These are phyloP conservation scores for Phengaris arion DNA, from an alignment of 2,888 invertebrate genomes.

Conservation along the genomic window DNA sequence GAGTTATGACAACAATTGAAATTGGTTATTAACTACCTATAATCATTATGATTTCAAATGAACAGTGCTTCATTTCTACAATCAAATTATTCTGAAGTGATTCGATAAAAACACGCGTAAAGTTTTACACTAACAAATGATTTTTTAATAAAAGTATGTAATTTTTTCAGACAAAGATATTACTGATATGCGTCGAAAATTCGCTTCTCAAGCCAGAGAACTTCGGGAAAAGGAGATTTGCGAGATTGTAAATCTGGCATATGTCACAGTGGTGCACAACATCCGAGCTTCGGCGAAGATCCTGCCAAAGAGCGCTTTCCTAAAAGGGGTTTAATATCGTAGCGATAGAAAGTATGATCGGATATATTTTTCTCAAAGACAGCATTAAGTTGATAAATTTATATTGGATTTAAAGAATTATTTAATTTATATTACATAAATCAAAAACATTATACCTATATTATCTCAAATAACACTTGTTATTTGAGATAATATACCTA, in stretches of 20 bases:
- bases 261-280: conserved; percentile 58
- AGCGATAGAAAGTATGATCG: background rate
- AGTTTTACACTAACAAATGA: too few species aligned
- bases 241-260: conserved; percentile 51
- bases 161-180: conserved; percentile 50
- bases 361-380: too few species aligned
- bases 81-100: too few species aligned
- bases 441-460: background rate
- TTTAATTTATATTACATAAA: background rate
- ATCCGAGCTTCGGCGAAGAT: conserved; percentile 56
- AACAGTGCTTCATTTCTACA: too few species aligned
- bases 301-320: conserved; percentile 57
- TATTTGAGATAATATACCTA: background rate
- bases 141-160: too few species aligned
- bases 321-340: conserved; percentile 50
- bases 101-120: too few species aligned
- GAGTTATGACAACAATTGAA: too few species aligned
- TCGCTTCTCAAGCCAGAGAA: conserved; percentile 40
- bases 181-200: conserved; percentile 41
- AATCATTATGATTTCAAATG: too few species aligned
- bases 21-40: too few species aligned
- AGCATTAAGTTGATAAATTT: too few species aligned
- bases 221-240: conserved; percentile 49
- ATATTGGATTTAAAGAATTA: background rate
- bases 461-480: too few species aligned